Conservation (phyloP, 2,888 invertebrate species). For the Cactoblastis cactorum region DNA sequence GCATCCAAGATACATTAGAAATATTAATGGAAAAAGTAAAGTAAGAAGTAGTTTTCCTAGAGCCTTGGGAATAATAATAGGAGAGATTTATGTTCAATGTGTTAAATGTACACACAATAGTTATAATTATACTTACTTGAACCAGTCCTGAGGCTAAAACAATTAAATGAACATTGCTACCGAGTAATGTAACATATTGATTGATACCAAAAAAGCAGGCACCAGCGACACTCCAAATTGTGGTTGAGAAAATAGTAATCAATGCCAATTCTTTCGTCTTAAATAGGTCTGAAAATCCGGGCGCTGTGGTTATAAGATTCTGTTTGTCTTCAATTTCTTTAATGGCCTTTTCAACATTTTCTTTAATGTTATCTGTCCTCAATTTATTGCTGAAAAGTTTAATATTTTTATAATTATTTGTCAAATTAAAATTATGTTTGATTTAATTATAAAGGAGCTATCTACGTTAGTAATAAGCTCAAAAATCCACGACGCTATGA, state of each 20-base stretch:
- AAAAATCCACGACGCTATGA: too few species aligned
- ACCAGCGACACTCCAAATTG: constrained; percentile 41
- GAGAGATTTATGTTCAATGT: background rate
- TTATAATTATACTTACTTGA: constrained; percentile 38
- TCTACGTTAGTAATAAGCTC: too few species aligned
- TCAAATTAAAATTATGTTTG: too few species aligned
- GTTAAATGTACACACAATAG: too few species aligned
- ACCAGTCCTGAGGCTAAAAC: constrained; percentile 38
- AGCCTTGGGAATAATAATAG: too few species aligned
- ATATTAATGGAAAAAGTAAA: too few species aligned
- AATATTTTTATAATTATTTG: background rate
- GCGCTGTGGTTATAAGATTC: constrained; percentile 19
- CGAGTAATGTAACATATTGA: constrained; percentile 43
- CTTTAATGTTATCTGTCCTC: constrained; percentile 32
- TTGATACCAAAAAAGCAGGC: constrained; percentile 44
- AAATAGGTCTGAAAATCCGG: constrained; percentile 43
- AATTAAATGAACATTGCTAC: constrained; percentile 38
- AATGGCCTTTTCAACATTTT: constrained; percentile 33
- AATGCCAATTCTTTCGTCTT: constrained; percentile 33
- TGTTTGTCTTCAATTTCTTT: constrained; percentile 31
- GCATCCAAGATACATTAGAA: too few species aligned
- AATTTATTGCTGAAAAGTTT: constrained; percentile 42
- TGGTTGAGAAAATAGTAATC: constrained; percentile 33
- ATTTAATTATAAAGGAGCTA: too few species aligned
- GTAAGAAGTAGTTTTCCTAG: too few species aligned